Percentiles rank a stretch among this genome's conserved stretches.
Evolutionary conservation across 1,140 invertebrate genomes (phyloP).

Genomic region (Prorops nasuta): DNA sequence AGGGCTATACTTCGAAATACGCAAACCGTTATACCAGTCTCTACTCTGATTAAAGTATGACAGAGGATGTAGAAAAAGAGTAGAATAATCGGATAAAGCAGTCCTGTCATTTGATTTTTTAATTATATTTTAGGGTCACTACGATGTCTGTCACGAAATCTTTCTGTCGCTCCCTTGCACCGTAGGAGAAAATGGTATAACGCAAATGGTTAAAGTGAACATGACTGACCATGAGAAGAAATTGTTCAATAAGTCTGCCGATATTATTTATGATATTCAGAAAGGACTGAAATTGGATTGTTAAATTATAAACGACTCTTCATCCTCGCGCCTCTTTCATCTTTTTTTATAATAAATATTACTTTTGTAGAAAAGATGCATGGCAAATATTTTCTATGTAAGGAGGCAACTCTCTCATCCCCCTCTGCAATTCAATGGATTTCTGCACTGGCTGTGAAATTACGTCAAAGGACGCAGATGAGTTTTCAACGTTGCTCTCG

Average conservation of each 20-base stretch:
- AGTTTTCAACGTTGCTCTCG: too few species aligned
- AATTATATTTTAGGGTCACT: constrained; percentile 52
- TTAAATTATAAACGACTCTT: background rate
- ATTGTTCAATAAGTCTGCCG: constrained; percentile 54
- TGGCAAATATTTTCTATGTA: too few species aligned
- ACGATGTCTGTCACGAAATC: constrained; percentile 60
- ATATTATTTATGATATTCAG: constrained; percentile 49
- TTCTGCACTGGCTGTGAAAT: too few species aligned
- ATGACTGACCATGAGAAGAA: constrained; percentile 58
- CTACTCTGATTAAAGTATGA: constrained; percentile 59
- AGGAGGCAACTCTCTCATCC: too few species aligned
- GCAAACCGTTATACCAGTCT: constrained; percentile 57
- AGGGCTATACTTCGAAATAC: constrained; percentile 56
- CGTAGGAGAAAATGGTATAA: constrained; percentile 59
- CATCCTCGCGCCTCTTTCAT: too few species aligned
- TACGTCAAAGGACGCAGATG: too few species aligned
- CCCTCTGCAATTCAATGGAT: too few species aligned
- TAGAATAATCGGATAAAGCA: too few species aligned
- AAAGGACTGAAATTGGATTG: constrained; percentile 35
- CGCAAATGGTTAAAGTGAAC: constrained; percentile 58
- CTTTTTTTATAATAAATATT: too few species aligned
- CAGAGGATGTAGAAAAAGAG: too few species aligned
- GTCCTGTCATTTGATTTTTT: background rate
- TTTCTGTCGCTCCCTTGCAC: constrained; percentile 62
- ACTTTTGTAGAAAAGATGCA: too few species aligned